phyloP scores from a whole-genome alignment of 2,797 vertebrate species.

The Vireo griseus region DNA sequence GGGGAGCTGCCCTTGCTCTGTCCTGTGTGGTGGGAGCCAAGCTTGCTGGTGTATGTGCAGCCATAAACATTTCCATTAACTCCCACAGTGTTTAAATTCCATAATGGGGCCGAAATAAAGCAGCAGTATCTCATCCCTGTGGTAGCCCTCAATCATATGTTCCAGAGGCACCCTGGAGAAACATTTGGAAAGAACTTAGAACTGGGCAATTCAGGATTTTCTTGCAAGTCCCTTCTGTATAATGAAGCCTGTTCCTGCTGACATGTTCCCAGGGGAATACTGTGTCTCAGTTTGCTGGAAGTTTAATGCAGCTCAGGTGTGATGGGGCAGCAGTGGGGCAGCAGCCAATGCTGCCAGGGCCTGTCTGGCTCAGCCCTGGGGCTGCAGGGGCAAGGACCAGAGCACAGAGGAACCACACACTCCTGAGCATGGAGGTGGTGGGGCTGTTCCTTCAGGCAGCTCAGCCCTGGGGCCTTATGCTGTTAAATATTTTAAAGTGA shows the following conservation, averaged over 20 bases:
- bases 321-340: neutral
- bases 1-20: neutral
- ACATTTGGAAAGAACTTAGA: rapidly evolving
- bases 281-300: neutral
- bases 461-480: neutral
- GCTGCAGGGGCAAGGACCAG: neutral
- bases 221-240: neutral
- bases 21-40: rapidly evolving
- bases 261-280: neutral
- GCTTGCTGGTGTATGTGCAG: neutral
- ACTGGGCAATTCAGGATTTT: neutral
- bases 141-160: neutral
- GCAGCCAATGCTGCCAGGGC: neutral
- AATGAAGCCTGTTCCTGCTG: neutral
- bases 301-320: neutral
- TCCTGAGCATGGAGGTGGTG: rapidly evolving
- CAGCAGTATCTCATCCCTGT: neutral
- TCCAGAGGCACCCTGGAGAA: neutral
- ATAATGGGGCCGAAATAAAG: neutral
- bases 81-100: neutral
- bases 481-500: neutral
- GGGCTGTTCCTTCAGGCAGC: neutral
- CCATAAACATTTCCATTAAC: neutral
- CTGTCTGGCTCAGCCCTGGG: neutral
- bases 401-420: rapidly evolving